phyloP scores from a whole-genome alignment of 2,113 vertebrate genomes.

The Rhinopomastus cyanomelas region DNA sequence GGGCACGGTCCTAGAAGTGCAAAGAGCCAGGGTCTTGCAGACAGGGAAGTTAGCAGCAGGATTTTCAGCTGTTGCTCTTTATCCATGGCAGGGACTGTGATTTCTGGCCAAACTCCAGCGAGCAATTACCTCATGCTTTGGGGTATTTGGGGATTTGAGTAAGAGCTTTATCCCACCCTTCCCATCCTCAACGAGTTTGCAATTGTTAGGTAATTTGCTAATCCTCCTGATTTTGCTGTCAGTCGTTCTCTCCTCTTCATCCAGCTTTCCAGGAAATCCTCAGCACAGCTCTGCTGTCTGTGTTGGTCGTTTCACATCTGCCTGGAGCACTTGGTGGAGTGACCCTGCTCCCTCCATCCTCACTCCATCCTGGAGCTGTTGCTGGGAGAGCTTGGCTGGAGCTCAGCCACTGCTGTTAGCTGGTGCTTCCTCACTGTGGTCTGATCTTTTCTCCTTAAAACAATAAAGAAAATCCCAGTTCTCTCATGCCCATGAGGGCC shows the following conservation, averaged over 20 bases:
- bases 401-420: accelerated
- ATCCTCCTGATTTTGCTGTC: background rate
- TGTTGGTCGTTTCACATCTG: accelerated
- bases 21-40: background rate
- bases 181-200: background rate
- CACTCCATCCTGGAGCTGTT: accelerated
- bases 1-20: background rate
- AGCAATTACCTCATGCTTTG: background rate
- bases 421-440: background rate
- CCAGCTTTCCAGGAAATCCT: background rate
- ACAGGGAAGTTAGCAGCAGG: background rate
- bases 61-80: background rate
- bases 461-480: background rate
- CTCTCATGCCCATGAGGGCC: background rate
- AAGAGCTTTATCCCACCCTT: background rate
- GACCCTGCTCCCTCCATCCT: background rate
- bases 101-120: background rate
- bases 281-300: background rate
- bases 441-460: background rate
- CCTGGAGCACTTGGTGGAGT: background rate
- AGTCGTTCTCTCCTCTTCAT: background rate
- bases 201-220: background rate
- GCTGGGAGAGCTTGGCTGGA: background rate
- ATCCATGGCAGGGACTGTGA: background rate
- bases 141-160: background rate